Evolutionary conservation across 2,888 invertebrate species (phyloP).

Genomic region (Thymelicus lineola): DNA sequence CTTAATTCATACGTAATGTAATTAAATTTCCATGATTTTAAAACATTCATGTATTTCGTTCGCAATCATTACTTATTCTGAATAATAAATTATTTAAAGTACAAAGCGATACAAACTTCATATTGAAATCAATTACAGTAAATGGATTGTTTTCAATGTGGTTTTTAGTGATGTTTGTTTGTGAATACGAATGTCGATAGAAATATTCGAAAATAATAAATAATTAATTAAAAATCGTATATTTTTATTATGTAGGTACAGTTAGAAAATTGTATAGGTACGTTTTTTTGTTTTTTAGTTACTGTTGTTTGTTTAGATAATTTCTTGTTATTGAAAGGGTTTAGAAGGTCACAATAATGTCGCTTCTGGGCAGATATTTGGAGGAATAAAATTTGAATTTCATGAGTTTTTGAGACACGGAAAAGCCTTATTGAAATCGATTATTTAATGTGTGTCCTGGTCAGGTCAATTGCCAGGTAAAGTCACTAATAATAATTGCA

Average conservation of each 20-base stretch:
- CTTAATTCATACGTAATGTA: slow-evolving; percentile 5
- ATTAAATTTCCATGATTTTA: slow-evolving; percentile 13
- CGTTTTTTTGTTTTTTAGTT: too few relatives aligned
- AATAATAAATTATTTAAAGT: slow-evolving; percentile 38
- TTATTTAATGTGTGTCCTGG: too few relatives aligned
- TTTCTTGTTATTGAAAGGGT: too few relatives aligned
- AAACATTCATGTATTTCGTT: slow-evolving; percentile 16
- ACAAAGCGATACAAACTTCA: slow-evolving; percentile 38
- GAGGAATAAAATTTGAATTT: too few relatives aligned
- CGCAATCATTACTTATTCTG: slow-evolving; percentile 35
- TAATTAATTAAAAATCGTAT: neutral
- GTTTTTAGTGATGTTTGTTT: slow-evolving; percentile 26
- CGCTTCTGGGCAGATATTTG: too few relatives aligned
- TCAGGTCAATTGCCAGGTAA: too few relatives aligned
- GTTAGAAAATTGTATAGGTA: too few relatives aligned
- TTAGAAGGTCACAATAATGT: too few relatives aligned
- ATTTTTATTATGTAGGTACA: neutral
- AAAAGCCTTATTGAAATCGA: too few relatives aligned
- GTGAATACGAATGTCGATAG: slow-evolving; percentile 16
- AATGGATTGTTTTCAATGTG: slow-evolving; percentile 37
- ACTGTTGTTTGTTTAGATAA: too few relatives aligned
- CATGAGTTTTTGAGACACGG: too few relatives aligned
- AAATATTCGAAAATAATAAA: neutral
- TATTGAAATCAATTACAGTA: slow-evolving; percentile 38
- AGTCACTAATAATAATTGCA: too few relatives aligned